Evolutionary conservation across 2,797 vertebrate genomes (phyloP).

Genomic region (Sebastes melanostomus): DNA sequence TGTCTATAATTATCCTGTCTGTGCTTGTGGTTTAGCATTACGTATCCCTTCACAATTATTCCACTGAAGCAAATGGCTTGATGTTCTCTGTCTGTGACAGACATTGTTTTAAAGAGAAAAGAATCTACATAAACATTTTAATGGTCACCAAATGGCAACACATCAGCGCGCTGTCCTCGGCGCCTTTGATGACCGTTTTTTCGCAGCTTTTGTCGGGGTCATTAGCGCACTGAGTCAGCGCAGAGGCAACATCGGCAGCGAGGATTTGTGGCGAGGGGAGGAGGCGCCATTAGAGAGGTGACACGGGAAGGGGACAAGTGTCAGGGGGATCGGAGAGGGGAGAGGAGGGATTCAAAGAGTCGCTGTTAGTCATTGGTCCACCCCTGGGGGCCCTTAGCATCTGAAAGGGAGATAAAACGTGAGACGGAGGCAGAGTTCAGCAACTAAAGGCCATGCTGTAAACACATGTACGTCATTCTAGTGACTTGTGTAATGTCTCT

Average conservation of each 20-base stretch:
- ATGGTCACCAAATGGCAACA: conserved; percentile 57
- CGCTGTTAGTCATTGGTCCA: background rate
- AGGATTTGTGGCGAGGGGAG: conserved; percentile 37
- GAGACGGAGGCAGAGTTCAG: conserved; percentile 12
- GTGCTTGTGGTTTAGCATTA: conserved; percentile 47
- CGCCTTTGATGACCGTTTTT: conserved; percentile 33
- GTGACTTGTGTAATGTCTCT: conserved; percentile 14
- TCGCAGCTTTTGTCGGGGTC: conserved; percentile 27
- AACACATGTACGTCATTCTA: conserved; percentile 27
- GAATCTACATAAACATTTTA: conserved; percentile 49
- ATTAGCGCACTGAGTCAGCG: conserved; percentile 38
- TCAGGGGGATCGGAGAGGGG: background rate
- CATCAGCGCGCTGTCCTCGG: background rate
- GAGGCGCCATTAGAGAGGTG: conserved; percentile 46
- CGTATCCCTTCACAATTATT: background rate
- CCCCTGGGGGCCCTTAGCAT: background rate
- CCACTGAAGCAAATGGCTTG: conserved; percentile 20
- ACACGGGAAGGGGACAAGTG: conserved; percentile 11
- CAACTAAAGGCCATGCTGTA: conserved; percentile 23
- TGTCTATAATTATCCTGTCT: conserved; percentile 43
- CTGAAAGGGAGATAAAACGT: conserved; percentile 17
- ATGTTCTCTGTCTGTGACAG: conserved; percentile 8
- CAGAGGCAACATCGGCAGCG: conserved; percentile 2
- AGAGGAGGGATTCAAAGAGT: conserved; percentile 4
- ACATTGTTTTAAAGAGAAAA: conserved; percentile 49